phyloP scores from a whole-genome alignment of 1,140 invertebrate genomes.

The Leucophenga varia region DNA sequence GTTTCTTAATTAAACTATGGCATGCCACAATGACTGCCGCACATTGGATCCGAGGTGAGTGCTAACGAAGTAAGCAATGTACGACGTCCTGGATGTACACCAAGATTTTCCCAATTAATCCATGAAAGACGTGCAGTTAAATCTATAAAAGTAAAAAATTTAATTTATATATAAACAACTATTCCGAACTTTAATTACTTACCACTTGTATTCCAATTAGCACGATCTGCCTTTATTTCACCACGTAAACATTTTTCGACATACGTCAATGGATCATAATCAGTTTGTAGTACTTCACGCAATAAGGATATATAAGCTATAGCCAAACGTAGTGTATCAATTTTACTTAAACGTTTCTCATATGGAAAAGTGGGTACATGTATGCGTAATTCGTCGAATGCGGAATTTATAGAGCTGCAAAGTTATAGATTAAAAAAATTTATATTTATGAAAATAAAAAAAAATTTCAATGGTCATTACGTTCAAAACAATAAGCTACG shows the following conservation, averaged over 20 bases:
- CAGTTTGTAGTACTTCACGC: slow-evolving; percentile 84
- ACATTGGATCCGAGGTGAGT: slow-evolving; percentile 74
- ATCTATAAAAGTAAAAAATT: slow-evolving; percentile 66
- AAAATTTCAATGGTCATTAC: slow-evolving; percentile 22
- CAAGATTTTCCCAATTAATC: slow-evolving; percentile 99
- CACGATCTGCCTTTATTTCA: slow-evolving; percentile 81
- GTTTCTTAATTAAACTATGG: no score
- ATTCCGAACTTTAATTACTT: slow-evolving; percentile 34
- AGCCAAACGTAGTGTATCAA: slow-evolving; percentile 92
- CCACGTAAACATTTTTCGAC: slow-evolving; percentile 89
- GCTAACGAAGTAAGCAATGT: slow-evolving; percentile 80
- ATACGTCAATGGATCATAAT: slow-evolving; percentile 89
- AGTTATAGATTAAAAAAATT: no score
- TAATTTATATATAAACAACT: not conserved
- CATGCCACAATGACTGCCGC: slow-evolving; percentile 43
- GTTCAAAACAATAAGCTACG: no score
- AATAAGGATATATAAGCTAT: slow-evolving; percentile 96
- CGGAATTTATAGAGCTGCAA: slow-evolving; percentile 97
- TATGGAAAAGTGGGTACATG: slow-evolving; percentile 99
- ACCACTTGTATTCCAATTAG: slow-evolving; percentile 97
- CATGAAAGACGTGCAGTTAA: slow-evolving; percentile 94
- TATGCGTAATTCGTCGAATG: slow-evolving; percentile 91
- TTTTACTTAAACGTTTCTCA: slow-evolving; percentile 96
- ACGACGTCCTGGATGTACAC: slow-evolving; percentile 83
- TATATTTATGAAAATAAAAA: no score